These are phyloP conservation scores for Lepidurus apus DNA, from an alignment of 1,140 invertebrate genomes.

Conservation along the genomic window DNA sequence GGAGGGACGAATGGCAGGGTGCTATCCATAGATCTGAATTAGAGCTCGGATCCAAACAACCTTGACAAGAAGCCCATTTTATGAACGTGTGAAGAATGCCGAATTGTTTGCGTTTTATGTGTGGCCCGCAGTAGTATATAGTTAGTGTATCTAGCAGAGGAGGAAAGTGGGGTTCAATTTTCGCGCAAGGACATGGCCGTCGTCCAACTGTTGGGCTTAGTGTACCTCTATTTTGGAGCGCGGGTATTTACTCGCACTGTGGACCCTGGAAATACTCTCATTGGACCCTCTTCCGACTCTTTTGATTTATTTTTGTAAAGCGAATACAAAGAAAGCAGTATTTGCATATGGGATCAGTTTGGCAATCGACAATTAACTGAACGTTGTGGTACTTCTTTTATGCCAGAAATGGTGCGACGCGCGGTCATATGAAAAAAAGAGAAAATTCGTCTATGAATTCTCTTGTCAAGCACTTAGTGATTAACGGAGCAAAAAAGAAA, in stretches of 20 bases:
- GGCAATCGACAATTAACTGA: neutral
- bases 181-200: no score
- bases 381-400: neutral
- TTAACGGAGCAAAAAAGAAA: constrained; percentile 5
- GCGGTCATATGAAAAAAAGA: no score
- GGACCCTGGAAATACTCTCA: no score
- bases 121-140: neutral
- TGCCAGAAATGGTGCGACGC: neutral
- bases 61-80: neutral
- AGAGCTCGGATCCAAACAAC: neutral
- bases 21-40: neutral
- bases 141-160: no score
- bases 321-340: no score
- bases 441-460: neutral
- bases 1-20: neutral
- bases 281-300: no score
- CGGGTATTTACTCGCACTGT: no score
- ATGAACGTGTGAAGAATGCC: neutral
- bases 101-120: neutral
- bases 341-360: no score
- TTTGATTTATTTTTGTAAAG: no score
- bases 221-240: no score
- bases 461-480: constrained; percentile 2
- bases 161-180: no score
- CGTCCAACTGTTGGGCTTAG: no score